These are phyloP conservation scores for Heterocephalus glaber DNA, from an alignment of 2,113 vertebrate genomes.

Conservation along the genomic window DNA sequence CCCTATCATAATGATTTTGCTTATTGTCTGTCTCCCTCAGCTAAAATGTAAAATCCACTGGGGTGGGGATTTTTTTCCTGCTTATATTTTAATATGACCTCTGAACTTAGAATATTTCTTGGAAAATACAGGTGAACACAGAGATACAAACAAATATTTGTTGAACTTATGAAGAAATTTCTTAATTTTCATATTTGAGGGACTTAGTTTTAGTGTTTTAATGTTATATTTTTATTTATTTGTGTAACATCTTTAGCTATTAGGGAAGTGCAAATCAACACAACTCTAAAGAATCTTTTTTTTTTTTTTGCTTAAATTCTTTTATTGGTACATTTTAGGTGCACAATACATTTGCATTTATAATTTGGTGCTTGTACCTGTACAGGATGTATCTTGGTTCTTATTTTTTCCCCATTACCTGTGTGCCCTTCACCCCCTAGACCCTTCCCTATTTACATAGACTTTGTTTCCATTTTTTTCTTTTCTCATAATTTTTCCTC, in stretches of 20 bases:
- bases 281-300: not conserved
- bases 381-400: too few species aligned
- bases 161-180: slow-evolving; percentile 3
- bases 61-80: not conserved
- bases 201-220: not conserved
- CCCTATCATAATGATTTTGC: not conserved
- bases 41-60: not conserved
- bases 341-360: too few species aligned
- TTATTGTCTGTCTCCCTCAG: not conserved
- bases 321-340: too few species aligned
- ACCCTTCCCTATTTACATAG: too few species aligned
- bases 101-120: not conserved
- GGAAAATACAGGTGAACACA: not conserved
- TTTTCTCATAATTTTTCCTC: too few species aligned
- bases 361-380: too few species aligned
- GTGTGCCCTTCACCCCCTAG: too few species aligned
- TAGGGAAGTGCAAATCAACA: not conserved
- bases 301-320: too few species aligned
- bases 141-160: not conserved
- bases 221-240: not conserved
- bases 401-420: too few species aligned
- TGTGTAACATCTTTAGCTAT: not conserved
- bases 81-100: not conserved
- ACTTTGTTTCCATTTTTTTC: too few species aligned
- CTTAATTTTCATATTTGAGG: not conserved